These are phyloP conservation scores for Hymenopus coronatus DNA, from an alignment of 2,888 invertebrate genomes.

Conservation along the genomic window DNA sequence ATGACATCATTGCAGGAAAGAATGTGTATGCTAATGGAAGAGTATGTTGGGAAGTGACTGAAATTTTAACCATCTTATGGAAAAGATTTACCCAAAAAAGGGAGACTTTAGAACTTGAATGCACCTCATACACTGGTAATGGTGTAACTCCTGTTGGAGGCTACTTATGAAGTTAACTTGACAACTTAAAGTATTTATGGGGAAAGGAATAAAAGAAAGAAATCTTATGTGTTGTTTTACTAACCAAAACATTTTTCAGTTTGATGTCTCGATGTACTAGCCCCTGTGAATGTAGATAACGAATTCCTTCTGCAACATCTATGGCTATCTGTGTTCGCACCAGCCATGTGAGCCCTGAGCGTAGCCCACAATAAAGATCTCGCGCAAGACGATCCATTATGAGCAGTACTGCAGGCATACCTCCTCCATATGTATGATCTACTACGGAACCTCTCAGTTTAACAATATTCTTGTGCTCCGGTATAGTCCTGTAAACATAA, in stretches of 20 bases:
- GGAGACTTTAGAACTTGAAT: no score
- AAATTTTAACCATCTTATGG: no score
- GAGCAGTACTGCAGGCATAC: conserved; percentile 73
- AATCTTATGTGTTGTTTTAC: conserved; percentile 34
- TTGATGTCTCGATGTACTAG: conserved; percentile 87
- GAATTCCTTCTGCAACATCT: conserved; percentile 82
- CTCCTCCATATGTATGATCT: conserved; percentile 71
- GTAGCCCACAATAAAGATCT: conserved; percentile 76
- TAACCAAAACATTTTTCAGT: conserved; percentile 80
- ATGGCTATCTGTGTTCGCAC: conserved; percentile 67
- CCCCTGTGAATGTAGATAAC: conserved; percentile 85
- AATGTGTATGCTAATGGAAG: no score
- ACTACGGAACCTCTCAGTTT: conserved; percentile 76
- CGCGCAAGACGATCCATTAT: conserved; percentile 71
- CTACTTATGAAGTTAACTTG: no score
- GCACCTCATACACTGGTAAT: no score
- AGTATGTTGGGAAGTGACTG: no score
- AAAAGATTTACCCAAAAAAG: no score
- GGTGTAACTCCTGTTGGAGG: no score
- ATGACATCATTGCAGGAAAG: no score
- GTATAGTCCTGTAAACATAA: conserved; percentile 63
- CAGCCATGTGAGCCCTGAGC: conserved; percentile 63
- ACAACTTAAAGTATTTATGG: no score
- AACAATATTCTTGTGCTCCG: conserved; percentile 76
- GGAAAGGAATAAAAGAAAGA: no score